Evolutionary conservation across 2,113 vertebrate genomes (phyloP).

Genomic region (Jaculus jaculus): DNA sequence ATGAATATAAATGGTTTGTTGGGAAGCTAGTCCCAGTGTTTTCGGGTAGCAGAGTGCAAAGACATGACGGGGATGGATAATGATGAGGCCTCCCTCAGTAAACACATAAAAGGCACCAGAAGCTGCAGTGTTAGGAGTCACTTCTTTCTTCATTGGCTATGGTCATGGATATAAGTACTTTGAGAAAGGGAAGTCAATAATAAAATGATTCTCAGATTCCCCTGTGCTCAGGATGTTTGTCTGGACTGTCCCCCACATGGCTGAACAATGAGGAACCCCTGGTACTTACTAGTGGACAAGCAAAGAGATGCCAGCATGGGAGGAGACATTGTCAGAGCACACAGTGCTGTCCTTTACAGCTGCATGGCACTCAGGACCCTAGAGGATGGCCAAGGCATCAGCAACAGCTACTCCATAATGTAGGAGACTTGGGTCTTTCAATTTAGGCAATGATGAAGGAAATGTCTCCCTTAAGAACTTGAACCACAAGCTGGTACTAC

Average conservation of each 20-base stretch:
- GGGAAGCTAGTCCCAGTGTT: neutral
- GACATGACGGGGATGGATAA: neutral
- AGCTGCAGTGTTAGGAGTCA: neutral
- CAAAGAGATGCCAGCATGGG: neutral
- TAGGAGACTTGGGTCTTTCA: neutral
- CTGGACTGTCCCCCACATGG: neutral
- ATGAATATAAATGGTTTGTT: neutral
- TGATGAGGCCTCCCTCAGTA: neutral
- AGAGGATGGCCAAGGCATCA: neutral
- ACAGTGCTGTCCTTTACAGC: accelerated
- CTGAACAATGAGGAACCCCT: neutral
- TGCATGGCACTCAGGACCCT: neutral
- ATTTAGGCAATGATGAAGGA: neutral
- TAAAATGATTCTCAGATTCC: neutral
- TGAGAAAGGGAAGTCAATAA: neutral
- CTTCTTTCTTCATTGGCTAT: neutral
- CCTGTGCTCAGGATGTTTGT: no score
- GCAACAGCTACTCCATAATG: neutral
- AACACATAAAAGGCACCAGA: neutral
- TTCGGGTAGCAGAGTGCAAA: neutral
- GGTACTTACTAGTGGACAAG: neutral
- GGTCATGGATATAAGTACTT: neutral
- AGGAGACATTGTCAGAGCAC: neutral
- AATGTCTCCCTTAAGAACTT: neutral
- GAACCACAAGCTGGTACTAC: neutral